Evolutionary conservation across 2,888 invertebrate genomes (phyloP).

Genomic region (Caenorhabditis wallacei): DNA sequence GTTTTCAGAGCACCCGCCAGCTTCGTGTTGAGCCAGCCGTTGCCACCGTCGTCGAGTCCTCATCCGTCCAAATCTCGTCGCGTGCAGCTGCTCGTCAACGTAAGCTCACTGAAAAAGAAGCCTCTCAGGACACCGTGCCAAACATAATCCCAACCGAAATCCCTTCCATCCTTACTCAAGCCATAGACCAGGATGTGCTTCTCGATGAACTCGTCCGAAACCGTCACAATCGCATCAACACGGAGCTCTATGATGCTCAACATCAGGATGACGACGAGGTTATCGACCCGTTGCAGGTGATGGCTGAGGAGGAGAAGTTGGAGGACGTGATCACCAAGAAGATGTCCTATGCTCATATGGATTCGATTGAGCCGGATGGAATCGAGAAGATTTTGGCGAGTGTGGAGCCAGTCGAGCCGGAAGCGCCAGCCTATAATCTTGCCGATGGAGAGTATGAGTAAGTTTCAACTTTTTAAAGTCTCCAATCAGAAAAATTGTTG

Average conservation of each 20-base stretch:
- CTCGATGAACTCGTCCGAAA: conserved; percentile 63
- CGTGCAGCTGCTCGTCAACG: conserved; percentile 56
- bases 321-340: conserved; percentile 64
- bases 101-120: conserved; percentile 59
- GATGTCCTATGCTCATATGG: conserved; percentile 61
- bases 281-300: background rate
- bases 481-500: background rate
- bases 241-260: conserved; percentile 33
- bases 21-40: conserved; percentile 53
- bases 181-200: conserved; percentile 57
- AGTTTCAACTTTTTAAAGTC: background rate
- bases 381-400: conserved; percentile 55
- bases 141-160: conserved; percentile 59
- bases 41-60: conserved; percentile 59
- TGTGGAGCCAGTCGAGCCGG: conserved; percentile 22
- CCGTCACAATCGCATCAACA: conserved; percentile 51
- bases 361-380: conserved; percentile 24
- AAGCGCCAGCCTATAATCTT: conserved; percentile 11
- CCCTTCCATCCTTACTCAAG: conserved; percentile 31
- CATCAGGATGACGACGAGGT: conserved; percentile 9
- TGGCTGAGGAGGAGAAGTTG: conserved; percentile 45
- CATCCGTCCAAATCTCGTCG: conserved; percentile 38
- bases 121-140: conserved; percentile 49
- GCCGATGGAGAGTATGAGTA: conserved; percentile 58
- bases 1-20: conserved; percentile 56